A percentile compares a stretch with the other conserved stretches of the same genome.
Conservation (phyloP, 2,888 invertebrate genomes). For the Melinopterus prodromus region DNA sequence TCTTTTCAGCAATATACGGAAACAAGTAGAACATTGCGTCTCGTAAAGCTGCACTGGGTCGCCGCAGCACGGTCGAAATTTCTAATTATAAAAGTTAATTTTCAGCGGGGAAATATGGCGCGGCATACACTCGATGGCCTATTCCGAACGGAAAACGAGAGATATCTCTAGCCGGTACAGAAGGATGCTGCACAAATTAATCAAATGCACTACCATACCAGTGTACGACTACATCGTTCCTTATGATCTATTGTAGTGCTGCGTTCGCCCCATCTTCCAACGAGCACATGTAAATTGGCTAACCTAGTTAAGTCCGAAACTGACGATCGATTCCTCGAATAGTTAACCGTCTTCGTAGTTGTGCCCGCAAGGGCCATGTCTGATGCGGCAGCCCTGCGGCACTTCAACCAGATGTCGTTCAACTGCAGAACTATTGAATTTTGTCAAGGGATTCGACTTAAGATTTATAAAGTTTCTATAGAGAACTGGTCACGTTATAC, state of each 20-base stretch:
- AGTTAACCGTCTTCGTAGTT: neutral
- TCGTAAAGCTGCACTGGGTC: too few species aligned
- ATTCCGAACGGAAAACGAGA: too few species aligned
- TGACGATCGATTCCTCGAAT: neutral
- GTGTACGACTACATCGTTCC: neutral
- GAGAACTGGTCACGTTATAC: too few species aligned
- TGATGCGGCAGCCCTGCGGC: neutral
- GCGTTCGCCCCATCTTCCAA: neutral
- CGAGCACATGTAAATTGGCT: neutral
- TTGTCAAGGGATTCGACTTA: neutral
- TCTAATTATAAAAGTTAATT: too few species aligned
- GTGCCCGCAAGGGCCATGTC: neutral
- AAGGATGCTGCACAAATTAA: constrained; percentile 4
- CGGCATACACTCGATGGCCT: too few species aligned
- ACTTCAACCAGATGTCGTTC: neutral
- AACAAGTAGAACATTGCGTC: too few species aligned
- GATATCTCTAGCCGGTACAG: neutral
- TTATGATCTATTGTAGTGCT: neutral
- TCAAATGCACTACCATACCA: neutral
- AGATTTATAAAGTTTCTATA: too few species aligned
- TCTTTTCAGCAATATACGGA: too few species aligned
- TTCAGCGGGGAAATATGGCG: too few species aligned
- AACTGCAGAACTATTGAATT: neutral
- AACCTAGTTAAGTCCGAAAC: constrained; percentile 4
- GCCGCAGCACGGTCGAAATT: too few species aligned